Evolutionary conservation across 2,888 invertebrate species (phyloP), one percentile per base, ranked within the genome.

Genomic region (Galeruca laticollis): DNA sequence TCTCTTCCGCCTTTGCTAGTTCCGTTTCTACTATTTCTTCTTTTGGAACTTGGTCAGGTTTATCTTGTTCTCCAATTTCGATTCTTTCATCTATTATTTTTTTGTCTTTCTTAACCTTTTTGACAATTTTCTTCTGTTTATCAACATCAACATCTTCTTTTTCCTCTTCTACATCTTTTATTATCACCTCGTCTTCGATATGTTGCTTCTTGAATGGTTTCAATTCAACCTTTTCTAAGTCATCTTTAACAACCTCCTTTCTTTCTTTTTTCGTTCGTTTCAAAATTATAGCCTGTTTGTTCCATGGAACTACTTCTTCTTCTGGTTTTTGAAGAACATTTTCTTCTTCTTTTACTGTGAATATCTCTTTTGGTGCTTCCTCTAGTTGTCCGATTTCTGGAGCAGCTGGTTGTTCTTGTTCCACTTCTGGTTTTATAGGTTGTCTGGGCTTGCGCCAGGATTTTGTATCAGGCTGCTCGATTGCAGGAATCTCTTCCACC

Each of bases 11-110:
- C 18, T n/a, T 35, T 6, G 61, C 35, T n/a, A 54, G 37, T 6
- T 67, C 40, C 35, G 47, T 18, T 35, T 60, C 31, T n/a, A 35
- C 43, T 20, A 33, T 35, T 31, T 69, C 75, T 73, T 62, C 62
- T 5, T 54, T 10, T 2, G 54, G 8, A 13, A 54, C 21, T n/a
- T 54, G 31, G 6, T 54, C 26, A 5, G 31, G n/a, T n/a, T 26
- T 54, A 2, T 54, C 31, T n/a, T 88, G 26, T 21, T 89, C 86
- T 57, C 85, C 84, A 71, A 88, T 87, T 40, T 86, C 80, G 75
- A 89, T 86, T 84, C 92, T 90, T 79, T 92, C 37, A 13, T 35
- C 88, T 73, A 89, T 87, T 60, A 89, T 87, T 73, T 84, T 84
- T 76, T 84, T 85, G 68, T 86, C 82, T 2, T 72, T 75, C 68